Evolutionary conservation across 2,888 invertebrate species (phyloP).

Genomic region (Leuctra nigra): DNA sequence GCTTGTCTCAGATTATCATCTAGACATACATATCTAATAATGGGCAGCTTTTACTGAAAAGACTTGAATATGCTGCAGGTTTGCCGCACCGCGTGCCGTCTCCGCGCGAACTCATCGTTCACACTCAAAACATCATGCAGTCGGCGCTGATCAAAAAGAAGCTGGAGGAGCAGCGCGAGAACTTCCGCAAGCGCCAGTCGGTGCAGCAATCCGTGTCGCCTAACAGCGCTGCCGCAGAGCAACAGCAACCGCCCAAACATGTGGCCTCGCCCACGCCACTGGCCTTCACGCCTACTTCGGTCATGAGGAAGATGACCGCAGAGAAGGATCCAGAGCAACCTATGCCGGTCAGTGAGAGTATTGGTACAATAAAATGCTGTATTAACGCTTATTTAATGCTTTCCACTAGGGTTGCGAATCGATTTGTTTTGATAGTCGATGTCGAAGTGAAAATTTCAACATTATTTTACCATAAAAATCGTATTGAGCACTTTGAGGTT

Average conservation of each 20-base stretch:
- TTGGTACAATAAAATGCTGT: background rate
- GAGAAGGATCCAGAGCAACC: slow-evolving; percentile 66
- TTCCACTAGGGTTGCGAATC: too few relatives aligned
- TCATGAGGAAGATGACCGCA: slow-evolving; percentile 89
- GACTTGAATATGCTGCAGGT: too few relatives aligned
- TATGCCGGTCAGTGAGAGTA: background rate
- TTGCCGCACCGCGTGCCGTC: slow-evolving; percentile 69
- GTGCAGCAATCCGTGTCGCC: slow-evolving; percentile 35
- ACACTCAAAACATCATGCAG: slow-evolving; percentile 83
- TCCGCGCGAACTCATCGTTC: slow-evolving; percentile 75
- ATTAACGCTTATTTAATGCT: too few relatives aligned
- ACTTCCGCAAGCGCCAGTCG: slow-evolving; percentile 73
- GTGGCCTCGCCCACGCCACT: slow-evolving; percentile 60
- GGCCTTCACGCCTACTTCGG: slow-evolving; percentile 90
- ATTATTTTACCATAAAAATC: too few relatives aligned
- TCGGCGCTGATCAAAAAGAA: slow-evolving; percentile 82
- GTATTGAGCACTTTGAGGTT: too few relatives aligned
- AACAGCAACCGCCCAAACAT: slow-evolving; percentile 37
- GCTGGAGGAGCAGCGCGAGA: slow-evolving; percentile 80
- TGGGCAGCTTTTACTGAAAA: too few relatives aligned
- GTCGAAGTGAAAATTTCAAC: too few relatives aligned
- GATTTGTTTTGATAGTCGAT: too few relatives aligned
- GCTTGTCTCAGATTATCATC: too few relatives aligned
- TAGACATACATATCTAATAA: too few relatives aligned
- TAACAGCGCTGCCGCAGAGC: background rate